phyloP scores from a whole-genome alignment of 2,113 vertebrate genomes.

The Oreochromis aureus region DNA sequence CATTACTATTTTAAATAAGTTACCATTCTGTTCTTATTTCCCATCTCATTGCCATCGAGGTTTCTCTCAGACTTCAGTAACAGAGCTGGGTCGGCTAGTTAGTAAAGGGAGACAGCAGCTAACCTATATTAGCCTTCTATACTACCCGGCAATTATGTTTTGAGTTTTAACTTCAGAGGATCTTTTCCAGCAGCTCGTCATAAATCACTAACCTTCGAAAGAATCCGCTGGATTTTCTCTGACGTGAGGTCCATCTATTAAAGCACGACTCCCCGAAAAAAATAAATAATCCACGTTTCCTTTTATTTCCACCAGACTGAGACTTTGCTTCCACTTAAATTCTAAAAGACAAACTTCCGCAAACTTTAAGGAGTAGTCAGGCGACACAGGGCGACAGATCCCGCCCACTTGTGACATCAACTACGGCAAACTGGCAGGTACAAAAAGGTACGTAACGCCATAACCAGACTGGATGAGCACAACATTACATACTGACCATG shows the following conservation, averaged over 20 bases:
- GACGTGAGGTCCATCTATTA: conserved; percentile 64
- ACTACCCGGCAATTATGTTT: not conserved
- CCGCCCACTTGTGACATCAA: not conserved
- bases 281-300: not conserved
- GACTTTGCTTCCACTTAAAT: not conserved
- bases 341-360: conserved; percentile 49
- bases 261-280: not conserved
- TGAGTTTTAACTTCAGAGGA: rapidly evolving
- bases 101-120: not conserved
- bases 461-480: not conserved
- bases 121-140: not conserved
- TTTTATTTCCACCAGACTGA: no score
- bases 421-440: conserved; percentile 30
- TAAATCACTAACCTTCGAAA: conserved; percentile 63
- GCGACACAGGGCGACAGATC: rapidly evolving
- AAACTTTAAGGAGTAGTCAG: conserved; percentile 30
- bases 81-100: conserved; percentile 52
- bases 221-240: conserved; percentile 59
- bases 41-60: not conserved
- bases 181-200: rapidly evolving
- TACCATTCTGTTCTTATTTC: not conserved
- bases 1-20: not conserved
- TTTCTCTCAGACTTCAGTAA: not conserved
- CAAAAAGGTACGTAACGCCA: not conserved
- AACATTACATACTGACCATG: not conserved